Evolutionary conservation across 2,888 invertebrate species (phyloP).

Genomic region (Nebria brevicollis): DNA sequence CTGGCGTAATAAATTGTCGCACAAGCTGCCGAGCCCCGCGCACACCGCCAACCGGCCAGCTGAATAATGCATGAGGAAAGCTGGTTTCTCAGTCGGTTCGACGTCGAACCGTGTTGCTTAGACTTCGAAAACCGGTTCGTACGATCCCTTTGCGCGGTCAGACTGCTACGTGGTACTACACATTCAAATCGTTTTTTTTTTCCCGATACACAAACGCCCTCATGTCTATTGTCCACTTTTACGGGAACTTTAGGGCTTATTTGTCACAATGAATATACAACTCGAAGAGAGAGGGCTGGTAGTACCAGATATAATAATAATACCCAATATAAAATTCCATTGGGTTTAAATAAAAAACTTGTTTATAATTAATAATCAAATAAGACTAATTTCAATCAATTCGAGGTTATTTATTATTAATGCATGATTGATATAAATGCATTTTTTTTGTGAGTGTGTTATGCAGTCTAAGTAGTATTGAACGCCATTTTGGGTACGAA

Average conservation of each 20-base stretch:
- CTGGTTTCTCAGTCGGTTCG: neutral
- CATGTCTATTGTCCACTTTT: neutral
- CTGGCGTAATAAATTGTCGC: conserved; percentile 22
- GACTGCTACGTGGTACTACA: neutral
- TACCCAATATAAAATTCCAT: too few species aligned
- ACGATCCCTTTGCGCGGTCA: neutral
- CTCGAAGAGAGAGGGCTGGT: too few species aligned
- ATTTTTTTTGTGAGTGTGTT: too few species aligned
- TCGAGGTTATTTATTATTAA: too few species aligned
- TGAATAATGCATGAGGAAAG: conserved; percentile 22
- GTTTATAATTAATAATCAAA: too few species aligned
- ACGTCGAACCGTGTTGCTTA: neutral
- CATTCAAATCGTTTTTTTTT: neutral
- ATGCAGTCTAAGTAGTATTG: too few species aligned
- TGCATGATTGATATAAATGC: too few species aligned
- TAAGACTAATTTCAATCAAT: too few species aligned
- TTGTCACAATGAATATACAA: neutral
- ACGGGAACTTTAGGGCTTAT: neutral
- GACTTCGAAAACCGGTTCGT: neutral
- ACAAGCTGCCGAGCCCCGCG: neutral
- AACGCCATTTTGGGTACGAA: neutral
- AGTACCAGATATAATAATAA: too few species aligned
- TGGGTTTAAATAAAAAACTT: too few species aligned
- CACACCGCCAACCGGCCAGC: neutral
- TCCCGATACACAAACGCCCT: neutral